A percentile compares a stretch with the other conserved stretches of the same genome.
Evolutionary conservation across 2,113 vertebrate species (phyloP).

Genomic region (Lycaon pictus): DNA sequence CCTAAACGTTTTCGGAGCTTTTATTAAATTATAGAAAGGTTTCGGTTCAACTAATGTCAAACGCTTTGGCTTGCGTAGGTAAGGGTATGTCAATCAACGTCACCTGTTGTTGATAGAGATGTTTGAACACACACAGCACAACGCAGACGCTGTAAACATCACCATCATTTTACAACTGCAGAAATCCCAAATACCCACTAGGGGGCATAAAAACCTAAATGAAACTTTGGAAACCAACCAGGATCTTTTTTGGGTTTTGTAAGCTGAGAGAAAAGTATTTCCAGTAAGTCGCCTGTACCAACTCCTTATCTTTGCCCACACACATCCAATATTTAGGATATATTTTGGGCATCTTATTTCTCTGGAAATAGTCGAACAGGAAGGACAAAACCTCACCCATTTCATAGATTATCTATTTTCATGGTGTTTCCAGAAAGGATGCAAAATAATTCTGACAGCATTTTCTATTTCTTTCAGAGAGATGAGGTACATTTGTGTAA

Average conservation of each 20-base stretch:
- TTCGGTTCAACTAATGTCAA: neutral
- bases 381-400: conserved; percentile 49
- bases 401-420: conserved; percentile 59
- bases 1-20: neutral
- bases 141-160: neutral
- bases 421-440: conserved; percentile 47
- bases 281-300: conserved; percentile 63
- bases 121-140: neutral
- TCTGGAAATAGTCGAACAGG: conserved; percentile 59
- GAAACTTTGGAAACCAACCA: conserved; percentile 70
- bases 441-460: conserved; percentile 46
- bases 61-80: neutral
- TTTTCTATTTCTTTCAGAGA: conserved; percentile 54
- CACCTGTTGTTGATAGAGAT: neutral
- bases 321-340: conserved; percentile 68
- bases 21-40: conserved; percentile 13
- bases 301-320: conserved; percentile 72
- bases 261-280: conserved; percentile 69
- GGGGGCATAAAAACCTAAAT: conserved; percentile 86
- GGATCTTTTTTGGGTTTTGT: conserved; percentile 49
- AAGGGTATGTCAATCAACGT: neutral
- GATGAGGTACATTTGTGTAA: conserved; percentile 8
- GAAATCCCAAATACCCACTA: conserved; percentile 75
- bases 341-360: conserved; percentile 64
- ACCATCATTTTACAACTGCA: conserved; percentile 53